Evolutionary conservation across 1,140 invertebrate genomes (phyloP).

Genomic region (Drosophila ambigua): DNA sequence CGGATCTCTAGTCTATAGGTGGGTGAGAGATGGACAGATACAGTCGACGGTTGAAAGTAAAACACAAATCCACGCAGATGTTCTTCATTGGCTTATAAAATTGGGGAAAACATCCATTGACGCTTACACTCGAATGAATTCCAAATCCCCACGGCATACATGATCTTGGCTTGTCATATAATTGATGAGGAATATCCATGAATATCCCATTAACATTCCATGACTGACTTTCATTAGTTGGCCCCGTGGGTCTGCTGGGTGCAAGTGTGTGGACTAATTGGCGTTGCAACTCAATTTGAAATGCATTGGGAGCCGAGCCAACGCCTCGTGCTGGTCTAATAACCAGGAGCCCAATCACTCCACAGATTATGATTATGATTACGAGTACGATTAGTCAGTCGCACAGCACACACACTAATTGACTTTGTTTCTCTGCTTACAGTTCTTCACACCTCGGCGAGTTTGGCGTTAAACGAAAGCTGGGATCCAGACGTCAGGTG

Average conservation of each 20-base stretch:
- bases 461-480: slow-evolving; percentile 98
- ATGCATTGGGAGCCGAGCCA: slow-evolving; percentile 22
- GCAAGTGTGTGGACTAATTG: slow-evolving; percentile 58
- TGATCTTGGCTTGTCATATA: slow-evolving; percentile 45
- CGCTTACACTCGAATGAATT: slow-evolving; percentile 9
- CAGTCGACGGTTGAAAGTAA: too few relatives aligned
- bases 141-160: slow-evolving; percentile 13
- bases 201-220: slow-evolving; percentile 43
- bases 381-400: slow-evolving; percentile 10
- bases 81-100: background rate
- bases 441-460: slow-evolving; percentile 99
- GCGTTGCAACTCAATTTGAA: slow-evolving; percentile 69
- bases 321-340: slow-evolving; percentile 64
- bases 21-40: too few relatives aligned
- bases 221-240: slow-evolving; percentile 20
- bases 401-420: slow-evolving; percentile 55
- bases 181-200: slow-evolving; percentile 21
- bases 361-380: slow-evolving; percentile 41
- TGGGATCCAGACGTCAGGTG: slow-evolving; percentile 96
- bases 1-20: too few relatives aligned
- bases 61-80: too few relatives aligned
- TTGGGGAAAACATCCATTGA: slow-evolving; percentile 8
- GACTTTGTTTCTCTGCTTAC: slow-evolving; percentile 56
- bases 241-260: background rate
- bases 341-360: slow-evolving; percentile 31